phyloP scores from a whole-genome alignment of 2,888 invertebrate species.

The Melanostoma mellinum region DNA sequence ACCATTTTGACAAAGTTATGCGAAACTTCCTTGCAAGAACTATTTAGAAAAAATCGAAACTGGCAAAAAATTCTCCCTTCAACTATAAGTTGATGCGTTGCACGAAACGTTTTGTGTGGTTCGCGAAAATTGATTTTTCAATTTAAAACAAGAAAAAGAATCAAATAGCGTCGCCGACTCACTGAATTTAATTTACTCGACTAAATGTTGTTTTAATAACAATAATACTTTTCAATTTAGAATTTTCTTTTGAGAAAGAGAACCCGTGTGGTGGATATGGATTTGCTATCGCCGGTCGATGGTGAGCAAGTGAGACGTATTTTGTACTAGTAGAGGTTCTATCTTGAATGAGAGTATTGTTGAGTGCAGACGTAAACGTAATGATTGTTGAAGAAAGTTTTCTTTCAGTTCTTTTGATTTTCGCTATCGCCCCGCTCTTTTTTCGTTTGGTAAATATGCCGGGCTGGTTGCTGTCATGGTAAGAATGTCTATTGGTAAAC shows the following conservation, averaged over 20 bases:
- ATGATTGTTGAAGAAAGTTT: conserved; percentile 39
- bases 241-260: conserved; percentile 44
- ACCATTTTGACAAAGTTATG: conserved; percentile 77
- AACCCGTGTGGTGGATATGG: conserved; percentile 43
- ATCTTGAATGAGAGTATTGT: conserved; percentile 35
- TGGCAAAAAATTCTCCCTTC: conserved; percentile 37
- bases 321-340: conserved; percentile 20
- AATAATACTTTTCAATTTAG: conserved; percentile 30
- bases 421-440: conserved; percentile 8
- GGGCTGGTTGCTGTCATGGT: conserved; percentile 38
- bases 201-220: conserved; percentile 19
- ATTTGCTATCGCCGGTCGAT: conserved; percentile 51
- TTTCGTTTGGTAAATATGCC: conserved; percentile 47
- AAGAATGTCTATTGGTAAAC: conserved; percentile 40
- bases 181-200: conserved; percentile 42
- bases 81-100: conserved; percentile 33
- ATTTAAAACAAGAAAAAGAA: conserved; percentile 8
- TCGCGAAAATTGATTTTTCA: conserved; percentile 34
- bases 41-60: conserved; percentile 43
- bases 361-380: conserved; percentile 22
- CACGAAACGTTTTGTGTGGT: conserved; percentile 38
- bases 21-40: conserved; percentile 35
- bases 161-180: conserved; percentile 50
- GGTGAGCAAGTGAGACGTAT: conserved; percentile 54
- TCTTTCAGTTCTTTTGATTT: conserved; percentile 40